Percentiles rank a stretch among this genome's conserved stretches.
Conservation (phyloP, 2,888 invertebrate genomes). For the Cerceris ruficornis region DNA sequence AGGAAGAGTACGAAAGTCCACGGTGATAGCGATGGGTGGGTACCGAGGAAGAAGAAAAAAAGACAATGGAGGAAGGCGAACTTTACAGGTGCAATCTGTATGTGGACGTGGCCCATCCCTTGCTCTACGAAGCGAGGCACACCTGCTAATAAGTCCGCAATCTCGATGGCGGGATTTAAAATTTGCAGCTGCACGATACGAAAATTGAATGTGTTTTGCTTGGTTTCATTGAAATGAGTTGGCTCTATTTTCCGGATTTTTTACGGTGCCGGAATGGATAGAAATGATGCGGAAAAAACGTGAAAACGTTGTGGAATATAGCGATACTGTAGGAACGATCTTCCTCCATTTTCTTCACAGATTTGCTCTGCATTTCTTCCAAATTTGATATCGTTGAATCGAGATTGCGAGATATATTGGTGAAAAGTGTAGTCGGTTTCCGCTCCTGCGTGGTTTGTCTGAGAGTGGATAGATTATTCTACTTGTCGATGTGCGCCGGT, state of each 20-base stretch:
- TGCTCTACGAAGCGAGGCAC: slow-evolving; percentile 72
- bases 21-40: slow-evolving; percentile 41
- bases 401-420: too few species aligned
- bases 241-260: too few species aligned
- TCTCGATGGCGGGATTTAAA: slow-evolving; percentile 28
- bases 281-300: too few species aligned
- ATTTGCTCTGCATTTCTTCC: too few species aligned
- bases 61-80: slow-evolving; percentile 55
- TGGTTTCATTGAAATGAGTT: too few species aligned
- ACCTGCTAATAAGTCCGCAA: slow-evolving; percentile 60
- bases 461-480: slow-evolving; percentile 34
- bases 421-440: too few species aligned
- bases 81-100: slow-evolving; percentile 62
- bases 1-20: slow-evolving; percentile 43
- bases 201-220: background rate
- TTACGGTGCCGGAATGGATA: too few species aligned
- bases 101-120: slow-evolving; percentile 72
- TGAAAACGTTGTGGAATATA: too few species aligned
- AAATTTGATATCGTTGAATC: too few species aligned
- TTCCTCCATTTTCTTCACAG: background rate
- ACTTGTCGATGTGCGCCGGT: slow-evolving; percentile 31
- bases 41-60: slow-evolving; percentile 27
- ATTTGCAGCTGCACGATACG: slow-evolving; percentile 21
- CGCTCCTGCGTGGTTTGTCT: too few species aligned
- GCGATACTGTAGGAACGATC: too few species aligned